phyloP scores from a whole-genome alignment of 2,797 vertebrate genomes.

The Anas georgica region DNA sequence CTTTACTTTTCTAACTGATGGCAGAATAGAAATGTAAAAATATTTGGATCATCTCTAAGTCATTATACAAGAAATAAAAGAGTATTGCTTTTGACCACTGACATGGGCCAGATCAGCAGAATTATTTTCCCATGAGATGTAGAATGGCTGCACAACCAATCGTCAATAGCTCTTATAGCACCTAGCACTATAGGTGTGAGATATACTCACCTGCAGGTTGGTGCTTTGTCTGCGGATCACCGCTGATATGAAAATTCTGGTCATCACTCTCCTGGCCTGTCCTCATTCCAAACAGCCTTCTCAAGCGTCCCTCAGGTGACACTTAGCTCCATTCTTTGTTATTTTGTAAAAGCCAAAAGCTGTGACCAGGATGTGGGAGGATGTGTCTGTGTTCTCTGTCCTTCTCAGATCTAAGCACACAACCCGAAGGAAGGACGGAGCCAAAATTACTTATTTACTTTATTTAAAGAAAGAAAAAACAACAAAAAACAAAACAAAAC shows the following conservation, averaged over 20 bases:
- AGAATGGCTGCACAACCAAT: not conserved
- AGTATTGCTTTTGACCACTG: not conserved
- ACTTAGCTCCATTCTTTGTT: not conserved
- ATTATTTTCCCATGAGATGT: not conserved
- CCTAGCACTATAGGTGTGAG: not conserved
- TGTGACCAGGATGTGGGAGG: not conserved
- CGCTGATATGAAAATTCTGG: not conserved
- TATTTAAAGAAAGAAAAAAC: not conserved
- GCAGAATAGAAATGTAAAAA: not conserved
- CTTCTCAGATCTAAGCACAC: conserved; percentile 8
- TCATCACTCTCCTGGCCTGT: not conserved
- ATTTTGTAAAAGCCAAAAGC: not conserved
- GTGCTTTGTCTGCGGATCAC: not conserved
- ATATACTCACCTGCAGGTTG: not conserved
- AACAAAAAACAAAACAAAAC: too few species aligned
- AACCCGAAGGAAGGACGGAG: not conserved
- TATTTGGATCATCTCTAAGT: not conserved
- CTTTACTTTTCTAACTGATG: not conserved
- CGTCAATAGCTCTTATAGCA: not conserved
- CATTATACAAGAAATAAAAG: not conserved
- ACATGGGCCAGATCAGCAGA: not conserved
- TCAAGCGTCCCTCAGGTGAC: not conserved
- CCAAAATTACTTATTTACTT: conserved; percentile 7
- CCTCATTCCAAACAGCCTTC: not conserved
- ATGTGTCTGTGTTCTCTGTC: not conserved